Percentiles rank a stretch among this genome's conserved stretches.
These are phyloP conservation scores for Lamellibrachia columna DNA, from an alignment of 2,888 invertebrate genomes.

Conservation along the genomic window DNA sequence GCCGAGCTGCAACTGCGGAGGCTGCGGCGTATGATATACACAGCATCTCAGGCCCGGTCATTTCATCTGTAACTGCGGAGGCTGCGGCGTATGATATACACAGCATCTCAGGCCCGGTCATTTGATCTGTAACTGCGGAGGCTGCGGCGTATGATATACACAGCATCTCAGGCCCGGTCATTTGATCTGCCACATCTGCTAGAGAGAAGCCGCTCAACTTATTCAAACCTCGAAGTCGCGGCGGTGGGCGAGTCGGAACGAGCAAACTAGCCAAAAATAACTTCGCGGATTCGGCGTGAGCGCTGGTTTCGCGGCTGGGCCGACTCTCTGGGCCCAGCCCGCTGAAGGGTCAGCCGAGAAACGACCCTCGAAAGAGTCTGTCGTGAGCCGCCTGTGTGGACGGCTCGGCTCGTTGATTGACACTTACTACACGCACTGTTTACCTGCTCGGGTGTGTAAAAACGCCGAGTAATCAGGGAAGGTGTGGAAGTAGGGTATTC, in stretches of 20 bases:
- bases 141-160: background rate
- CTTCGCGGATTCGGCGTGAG: background rate
- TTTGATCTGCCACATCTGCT: background rate
- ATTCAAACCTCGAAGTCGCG: background rate
- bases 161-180: background rate
- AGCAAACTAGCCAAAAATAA: background rate
- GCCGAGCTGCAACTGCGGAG: background rate
- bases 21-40: background rate
- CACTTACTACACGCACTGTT: background rate
- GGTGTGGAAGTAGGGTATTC: background rate
- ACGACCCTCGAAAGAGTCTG: background rate
- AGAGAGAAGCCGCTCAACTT: background rate
- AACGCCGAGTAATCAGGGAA: background rate
- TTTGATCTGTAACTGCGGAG: background rate
- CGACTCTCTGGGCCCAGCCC: background rate
- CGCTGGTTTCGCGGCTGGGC: background rate
- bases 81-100: no score
- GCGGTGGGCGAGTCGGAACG: background rate
- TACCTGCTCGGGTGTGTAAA: background rate
- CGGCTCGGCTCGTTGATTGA: background rate
- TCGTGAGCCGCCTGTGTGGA: background rate
- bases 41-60: background rate
- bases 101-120: no score
- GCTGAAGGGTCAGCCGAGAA: background rate
- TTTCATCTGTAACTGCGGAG: background rate